Base-by-base conservation (phyloP, 2,113 vertebrate genomes). In the Lipophrys pholis region DNA sequence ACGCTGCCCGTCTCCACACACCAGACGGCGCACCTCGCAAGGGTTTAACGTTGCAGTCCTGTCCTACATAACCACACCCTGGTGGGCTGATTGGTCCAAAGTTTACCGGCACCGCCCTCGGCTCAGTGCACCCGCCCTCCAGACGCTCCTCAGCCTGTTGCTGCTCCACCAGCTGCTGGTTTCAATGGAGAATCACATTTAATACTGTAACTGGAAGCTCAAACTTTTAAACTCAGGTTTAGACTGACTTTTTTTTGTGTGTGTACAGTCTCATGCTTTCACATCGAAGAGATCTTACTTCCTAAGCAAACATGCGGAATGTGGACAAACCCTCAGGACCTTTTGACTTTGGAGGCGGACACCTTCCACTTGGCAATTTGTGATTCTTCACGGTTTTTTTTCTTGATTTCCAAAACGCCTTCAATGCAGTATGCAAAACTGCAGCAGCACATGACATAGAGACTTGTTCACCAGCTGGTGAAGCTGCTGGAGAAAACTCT, bases 1-100 rank as follows among this genome's bases (percentile, higher is more conserved):
- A 4, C 21, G 21, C 21, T 30, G 21, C 21, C 74, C 8, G 52
- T 2, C 10, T 69, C 57, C 49, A 11, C 78, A 90, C 91, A 60
- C 90, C 87, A 91, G 90, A 90, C 45, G 91, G 89, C 89, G 91
- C 91, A 92, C 84, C 86, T 89, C 83, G 46, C 91, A 57, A 81
- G 68, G 40, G 35, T 86, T 86, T 89, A 58, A 81, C 51, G n/a
- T 5, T 7, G 40, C 39, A 5, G 55, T 55, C 3, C 59, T 52
- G 40, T 49, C 57, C 3, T 6, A 6, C 59, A n/a, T 68, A 54
- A 72, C 76, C 74, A 88, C 91, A 86, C 93, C 93, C 88, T 52
- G 56, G 41, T 1, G 6, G 0, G 0, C 15, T 68, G 87, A 94
- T 94, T 93, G 90, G 94, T n/a, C 38, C 30, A 84, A 94, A 94